phyloP scores from a whole-genome alignment of 2,113 vertebrate genomes.

The Shinisaurus crocodilurus region DNA sequence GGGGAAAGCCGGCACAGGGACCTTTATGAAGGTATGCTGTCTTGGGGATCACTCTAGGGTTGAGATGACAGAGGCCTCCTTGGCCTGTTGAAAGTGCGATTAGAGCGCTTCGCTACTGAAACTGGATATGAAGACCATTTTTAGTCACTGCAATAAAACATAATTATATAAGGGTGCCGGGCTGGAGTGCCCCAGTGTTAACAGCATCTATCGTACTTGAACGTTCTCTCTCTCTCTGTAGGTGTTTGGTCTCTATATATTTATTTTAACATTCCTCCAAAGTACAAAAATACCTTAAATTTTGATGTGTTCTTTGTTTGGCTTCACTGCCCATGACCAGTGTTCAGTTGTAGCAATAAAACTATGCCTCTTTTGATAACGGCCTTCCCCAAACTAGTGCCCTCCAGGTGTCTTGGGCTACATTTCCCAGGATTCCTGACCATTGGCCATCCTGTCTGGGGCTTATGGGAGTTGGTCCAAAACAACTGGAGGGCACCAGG shows the following conservation, averaged over 20 bases:
- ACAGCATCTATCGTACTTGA: slow-evolving; percentile 18
- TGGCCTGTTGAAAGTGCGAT: slow-evolving; percentile 33
- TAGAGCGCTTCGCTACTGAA: slow-evolving; percentile 33
- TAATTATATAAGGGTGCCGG: slow-evolving; percentile 44
- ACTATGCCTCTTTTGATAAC: neutral
- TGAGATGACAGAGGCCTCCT: neutral
- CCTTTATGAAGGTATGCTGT: fast-evolving
- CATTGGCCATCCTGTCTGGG: no score
- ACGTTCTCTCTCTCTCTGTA: slow-evolving; percentile 47
- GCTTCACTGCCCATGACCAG: neutral
- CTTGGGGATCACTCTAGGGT: slow-evolving; percentile 32
- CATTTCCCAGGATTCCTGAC: no score
- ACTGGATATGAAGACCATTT: slow-evolving; percentile 37
- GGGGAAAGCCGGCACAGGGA: slow-evolving; percentile 23
- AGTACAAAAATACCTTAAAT: slow-evolving; percentile 5
- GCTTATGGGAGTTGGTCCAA: no score
- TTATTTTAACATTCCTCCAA: slow-evolving; percentile 32
- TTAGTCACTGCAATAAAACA: slow-evolving; percentile 53
- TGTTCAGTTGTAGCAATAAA: neutral
- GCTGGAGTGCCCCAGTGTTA: neutral
- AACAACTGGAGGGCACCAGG: no score
- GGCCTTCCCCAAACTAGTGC: neutral
- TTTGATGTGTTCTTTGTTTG: neutral
- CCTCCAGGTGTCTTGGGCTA: neutral
- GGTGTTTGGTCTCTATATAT: slow-evolving; percentile 27